Evolutionary conservation across 2,888 invertebrate species (phyloP).

Genomic region (Phyllotreta striolata): DNA sequence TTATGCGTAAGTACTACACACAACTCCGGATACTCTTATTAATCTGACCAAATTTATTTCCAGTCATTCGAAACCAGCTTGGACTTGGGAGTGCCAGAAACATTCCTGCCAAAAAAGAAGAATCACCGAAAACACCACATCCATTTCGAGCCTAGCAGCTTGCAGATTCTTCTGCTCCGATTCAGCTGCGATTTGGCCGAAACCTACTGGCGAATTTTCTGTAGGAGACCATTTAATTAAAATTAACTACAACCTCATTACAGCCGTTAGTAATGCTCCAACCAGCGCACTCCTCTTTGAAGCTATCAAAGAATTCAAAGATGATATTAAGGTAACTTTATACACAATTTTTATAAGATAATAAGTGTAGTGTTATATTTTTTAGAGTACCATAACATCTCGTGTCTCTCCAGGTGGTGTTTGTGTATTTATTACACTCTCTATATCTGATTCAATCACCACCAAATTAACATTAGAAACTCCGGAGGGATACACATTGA

Average conservation of each 20-base stretch:
- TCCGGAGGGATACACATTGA: slow-evolving; percentile 68
- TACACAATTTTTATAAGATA: not conserved
- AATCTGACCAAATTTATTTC: too few relatives aligned
- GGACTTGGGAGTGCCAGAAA: slow-evolving; percentile 67
- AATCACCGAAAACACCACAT: slow-evolving; percentile 52
- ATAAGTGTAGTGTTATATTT: too few relatives aligned
- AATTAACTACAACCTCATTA: slow-evolving; percentile 65
- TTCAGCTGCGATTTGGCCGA: slow-evolving; percentile 67
- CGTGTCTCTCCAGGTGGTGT: slow-evolving; percentile 57
- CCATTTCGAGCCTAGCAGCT: slow-evolving; percentile 64
- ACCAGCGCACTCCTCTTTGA: slow-evolving; percentile 48
- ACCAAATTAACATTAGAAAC: slow-evolving; percentile 63
- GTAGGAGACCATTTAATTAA: slow-evolving; percentile 64
- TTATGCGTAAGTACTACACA: too few relatives aligned
- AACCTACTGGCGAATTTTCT: slow-evolving; percentile 54
- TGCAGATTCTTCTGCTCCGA: slow-evolving; percentile 72
- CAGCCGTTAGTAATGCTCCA: slow-evolving; percentile 58
- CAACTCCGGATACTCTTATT: too few relatives aligned
- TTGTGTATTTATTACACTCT: slow-evolving; percentile 57
- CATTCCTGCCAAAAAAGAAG: slow-evolving; percentile 64
- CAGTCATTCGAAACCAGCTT: slow-evolving; percentile 48
- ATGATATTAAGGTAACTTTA: slow-evolving; percentile 25
- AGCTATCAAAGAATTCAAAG: slow-evolving; percentile 52
- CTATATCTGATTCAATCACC: slow-evolving; percentile 48
- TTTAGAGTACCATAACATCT: slow-evolving; percentile 36